phyloP scores from a whole-genome alignment of 2,113 vertebrate genomes.

The Cryptomyrus ogoouensis region DNA sequence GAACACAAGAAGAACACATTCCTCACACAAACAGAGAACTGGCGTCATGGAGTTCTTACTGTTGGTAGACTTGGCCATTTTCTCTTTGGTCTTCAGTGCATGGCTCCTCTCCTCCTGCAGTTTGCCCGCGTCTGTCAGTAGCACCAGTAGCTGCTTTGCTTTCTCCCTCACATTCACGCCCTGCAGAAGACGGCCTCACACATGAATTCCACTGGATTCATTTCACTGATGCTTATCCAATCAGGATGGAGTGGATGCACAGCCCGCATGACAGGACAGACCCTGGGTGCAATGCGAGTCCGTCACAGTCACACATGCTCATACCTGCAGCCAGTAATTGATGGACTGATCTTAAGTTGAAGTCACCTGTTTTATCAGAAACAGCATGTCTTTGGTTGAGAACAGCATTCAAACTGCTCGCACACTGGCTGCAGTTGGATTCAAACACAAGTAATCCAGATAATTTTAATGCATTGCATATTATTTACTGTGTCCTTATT shows the following conservation, averaged over 20 bases:
- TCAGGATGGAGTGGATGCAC: neutral
- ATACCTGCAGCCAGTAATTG: neutral
- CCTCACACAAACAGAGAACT: neutral
- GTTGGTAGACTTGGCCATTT: slow-evolving; percentile 68
- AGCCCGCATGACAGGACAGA: neutral
- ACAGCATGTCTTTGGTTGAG: neutral
- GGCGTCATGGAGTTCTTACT: slow-evolving; percentile 48
- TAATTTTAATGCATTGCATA: neutral
- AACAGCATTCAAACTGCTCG: neutral
- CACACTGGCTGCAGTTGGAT: neutral
- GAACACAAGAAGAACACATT: neutral
- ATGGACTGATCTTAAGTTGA: neutral
- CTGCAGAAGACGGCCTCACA: slow-evolving; percentile 33
- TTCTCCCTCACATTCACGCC: slow-evolving; percentile 82
- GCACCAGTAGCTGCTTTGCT: slow-evolving; percentile 76
- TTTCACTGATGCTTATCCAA: neutral
- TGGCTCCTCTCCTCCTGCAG: slow-evolving; percentile 77
- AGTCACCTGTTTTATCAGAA: neutral
- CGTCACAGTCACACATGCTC: neutral
- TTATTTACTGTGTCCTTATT: neutral
- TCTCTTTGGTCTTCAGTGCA: slow-evolving; percentile 81
- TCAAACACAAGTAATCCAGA: neutral
- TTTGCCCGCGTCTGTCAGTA: slow-evolving; percentile 79
- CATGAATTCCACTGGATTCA: neutral
- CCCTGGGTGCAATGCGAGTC: neutral